Evolutionary conservation across 2,888 invertebrate genomes (phyloP).

Genomic region (Isoperla grammatica): DNA sequence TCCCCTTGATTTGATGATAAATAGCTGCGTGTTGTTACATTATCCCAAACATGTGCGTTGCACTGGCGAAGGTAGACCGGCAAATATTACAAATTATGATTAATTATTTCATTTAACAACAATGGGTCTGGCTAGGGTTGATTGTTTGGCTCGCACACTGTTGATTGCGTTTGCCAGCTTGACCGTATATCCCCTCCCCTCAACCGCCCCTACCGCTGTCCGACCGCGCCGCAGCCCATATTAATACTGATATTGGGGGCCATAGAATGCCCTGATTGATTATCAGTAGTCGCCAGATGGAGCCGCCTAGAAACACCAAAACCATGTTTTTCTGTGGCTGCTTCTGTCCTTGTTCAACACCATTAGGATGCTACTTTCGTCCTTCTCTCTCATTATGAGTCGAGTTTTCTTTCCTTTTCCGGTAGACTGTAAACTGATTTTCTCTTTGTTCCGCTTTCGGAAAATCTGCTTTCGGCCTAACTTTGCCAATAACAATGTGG

Average conservation of each 20-base stretch:
- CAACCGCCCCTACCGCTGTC: background rate
- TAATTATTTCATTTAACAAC: slow-evolving; percentile 7
- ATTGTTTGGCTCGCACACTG: background rate
- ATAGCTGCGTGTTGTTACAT: no score
- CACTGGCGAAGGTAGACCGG: slow-evolving; percentile 7
- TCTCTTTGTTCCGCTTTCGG: background rate
- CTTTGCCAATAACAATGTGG: background rate
- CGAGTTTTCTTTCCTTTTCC: background rate
- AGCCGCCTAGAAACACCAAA: slow-evolving; percentile 5
- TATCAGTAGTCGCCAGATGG: background rate
- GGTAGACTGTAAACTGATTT: no score
- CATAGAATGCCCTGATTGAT: slow-evolving; percentile 12
- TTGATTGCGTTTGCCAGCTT: background rate
- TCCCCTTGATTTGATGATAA: no score
- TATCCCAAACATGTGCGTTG: no score
- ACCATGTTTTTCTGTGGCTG: slow-evolving; percentile 2
- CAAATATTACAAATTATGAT: slow-evolving; percentile 9
- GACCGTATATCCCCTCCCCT: background rate
- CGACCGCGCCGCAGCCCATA: background rate
- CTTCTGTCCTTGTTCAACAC: background rate
- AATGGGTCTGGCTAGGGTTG: slow-evolving; percentile 4
- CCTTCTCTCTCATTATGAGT: background rate
- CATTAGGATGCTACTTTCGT: no score
- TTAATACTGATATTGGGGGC: slow-evolving; percentile 15
- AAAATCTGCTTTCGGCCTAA: background rate